Base-by-base conservation (phyloP, 2,797 vertebrate species). In the Strix occidentalis region DNA sequence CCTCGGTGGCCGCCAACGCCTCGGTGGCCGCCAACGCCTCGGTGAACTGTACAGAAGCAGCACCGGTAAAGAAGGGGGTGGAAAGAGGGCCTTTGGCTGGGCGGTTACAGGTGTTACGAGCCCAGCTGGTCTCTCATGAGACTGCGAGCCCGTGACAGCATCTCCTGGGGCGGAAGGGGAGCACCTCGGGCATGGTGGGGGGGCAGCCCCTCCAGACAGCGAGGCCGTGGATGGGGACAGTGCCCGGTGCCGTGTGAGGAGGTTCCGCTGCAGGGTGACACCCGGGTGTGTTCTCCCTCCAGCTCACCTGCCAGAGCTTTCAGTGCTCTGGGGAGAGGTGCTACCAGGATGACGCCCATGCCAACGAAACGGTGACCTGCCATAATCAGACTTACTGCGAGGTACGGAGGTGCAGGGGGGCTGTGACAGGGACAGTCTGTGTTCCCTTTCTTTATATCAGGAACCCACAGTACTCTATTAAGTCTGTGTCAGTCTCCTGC, bases 261-360 rank as follows among this genome's bases (percentile, higher is more conserved):
- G 39, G 28, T 29, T 75, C 35, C 11, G 20, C 54, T 43, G 56
- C 10, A 5, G 0, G 3, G 48, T 71, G 85, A 86, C 41, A 9
- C 16, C 23, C 31, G 4, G 24, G 8, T 25, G 31, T 64, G 45
- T 51, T 82, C 31, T 79, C 41, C 19, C 57, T 15, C 5, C 89
- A 97, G 96, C 82, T 90, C 41, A 88, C 45, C 45, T 88, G 95
- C 89, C 95, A 94, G 66, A 93, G 93, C 71, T 97, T 96, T 7
- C 96, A 83, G 82, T 95, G 96, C 82, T 92, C 63, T 0, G 23
- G 92, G n/a, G 90, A 96, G 51, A 76, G 76, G 23, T 95, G 95
- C 24, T 97, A 94, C 76, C 72, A 96, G 91, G 66, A 94, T 1
- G 82, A 26, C 58, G 66, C 60, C 48, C 72, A 41, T 0, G 20